Evolutionary conservation across 2,113 vertebrate species (phyloP), one percentile per base, ranked within the genome.

Genomic region (Cavia aperea): DNA sequence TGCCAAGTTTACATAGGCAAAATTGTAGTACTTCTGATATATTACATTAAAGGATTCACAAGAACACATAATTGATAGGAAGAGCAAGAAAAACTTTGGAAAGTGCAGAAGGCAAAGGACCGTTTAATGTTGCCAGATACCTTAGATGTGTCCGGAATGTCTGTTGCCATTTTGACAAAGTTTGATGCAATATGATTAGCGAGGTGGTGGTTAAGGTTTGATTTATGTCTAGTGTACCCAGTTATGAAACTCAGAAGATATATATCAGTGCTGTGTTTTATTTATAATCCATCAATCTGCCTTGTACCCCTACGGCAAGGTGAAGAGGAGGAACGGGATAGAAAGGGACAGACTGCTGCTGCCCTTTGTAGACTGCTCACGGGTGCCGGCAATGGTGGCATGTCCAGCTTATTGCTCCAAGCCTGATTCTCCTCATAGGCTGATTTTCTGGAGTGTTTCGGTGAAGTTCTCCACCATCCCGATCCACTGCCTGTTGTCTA

Each of bases 401-500:
- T 99, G 97, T 99, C 99, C 98, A 99, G 98, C 97, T 99, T 99
- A 16, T 99, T 99, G 96, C 99, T 99, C 62, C 98, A 98, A 0
- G 99, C 99, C 99, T 99, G 99, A 96, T 99, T 99, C 97, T 99
- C 99, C 96, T 99, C 99, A 23, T 99, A 99, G 56, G 0, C 99
- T 99, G 7, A 99, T 99, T 97, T 99, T 99, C 99, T 99, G 19
- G 56, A 58, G 56, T 58, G 18, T 18, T 18, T 58, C 18, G 56
- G 16, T 58, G 16, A 19, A 58, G 56, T 58, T 58, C 56, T 58
- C 18, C 56, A 58, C 16, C 56, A 58, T 58, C 56, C 56, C 56
- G 18, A 58, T 19, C 56, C 16, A 18, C 56, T 58, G 18, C 18
- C 56, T 58, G 18, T 58, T 18, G 4, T 16, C 56, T 58, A 6